A percentile compares a stretch with the other conserved stretches of the same genome.
These are phyloP conservation scores for Zoanthus sociatus DNA, from an alignment of 92 coral and sea anemone species.

Conservation along the genomic window DNA sequence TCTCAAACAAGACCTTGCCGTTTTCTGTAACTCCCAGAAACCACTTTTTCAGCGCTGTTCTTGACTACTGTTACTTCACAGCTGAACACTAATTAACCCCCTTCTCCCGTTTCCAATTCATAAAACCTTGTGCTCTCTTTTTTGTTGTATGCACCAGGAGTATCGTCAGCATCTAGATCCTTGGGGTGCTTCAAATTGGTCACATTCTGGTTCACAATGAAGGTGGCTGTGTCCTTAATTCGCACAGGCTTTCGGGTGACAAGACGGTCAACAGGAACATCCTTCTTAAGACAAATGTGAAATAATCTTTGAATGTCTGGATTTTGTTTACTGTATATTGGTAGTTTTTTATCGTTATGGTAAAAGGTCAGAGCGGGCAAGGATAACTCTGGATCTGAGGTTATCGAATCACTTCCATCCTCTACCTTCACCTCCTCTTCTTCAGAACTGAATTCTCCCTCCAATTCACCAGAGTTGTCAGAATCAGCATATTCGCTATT, in stretches of 20 bases:
- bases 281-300: constrained; percentile 43
- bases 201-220: constrained; percentile 45
- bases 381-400: constrained; percentile 22
- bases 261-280: constrained; percentile 43
- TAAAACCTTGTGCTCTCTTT: constrained; percentile 50
- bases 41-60: constrained; percentile 42
- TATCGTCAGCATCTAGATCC: constrained; percentile 38
- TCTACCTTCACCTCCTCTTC: constrained; percentile 17
- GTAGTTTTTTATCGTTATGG: constrained; percentile 41
- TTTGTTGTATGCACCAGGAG: constrained; percentile 52
- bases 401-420: constrained; percentile 7
- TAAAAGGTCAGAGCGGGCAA: constrained; percentile 26
- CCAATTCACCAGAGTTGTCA: constrained; percentile 15
- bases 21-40: constrained; percentile 50
- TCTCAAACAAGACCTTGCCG: constrained; percentile 5
- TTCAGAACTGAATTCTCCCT: constrained; percentile 22
- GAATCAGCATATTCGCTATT: constrained; percentile 12
- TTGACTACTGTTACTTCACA: constrained; percentile 48
- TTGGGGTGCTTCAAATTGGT: constrained; percentile 49
- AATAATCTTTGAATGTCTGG: constrained; percentile 40
- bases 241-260: constrained; percentile 35
- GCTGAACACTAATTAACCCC: constrained; percentile 22
- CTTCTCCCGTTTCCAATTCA: constrained; percentile 38
- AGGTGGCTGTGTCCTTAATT: constrained; percentile 51
- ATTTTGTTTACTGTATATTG: constrained; percentile 38